Evolutionary conservation across 2,888 invertebrate species (phyloP).

Genomic region (Chrysolina oricalcia): DNA sequence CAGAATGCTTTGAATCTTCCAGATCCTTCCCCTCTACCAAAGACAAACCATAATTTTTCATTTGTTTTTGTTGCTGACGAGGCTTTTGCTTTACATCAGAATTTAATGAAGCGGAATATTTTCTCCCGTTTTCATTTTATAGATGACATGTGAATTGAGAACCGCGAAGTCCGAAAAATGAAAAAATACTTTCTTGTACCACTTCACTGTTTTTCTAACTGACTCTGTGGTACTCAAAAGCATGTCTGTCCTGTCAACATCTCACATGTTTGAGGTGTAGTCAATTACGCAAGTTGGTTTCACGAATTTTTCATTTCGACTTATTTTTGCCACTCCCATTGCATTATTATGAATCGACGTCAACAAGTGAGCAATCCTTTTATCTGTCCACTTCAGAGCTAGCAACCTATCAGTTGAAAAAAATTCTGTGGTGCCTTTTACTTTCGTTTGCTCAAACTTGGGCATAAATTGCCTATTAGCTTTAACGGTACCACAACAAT

Average conservation of each 20-base stretch:
- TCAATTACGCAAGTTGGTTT: background rate
- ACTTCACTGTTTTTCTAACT: too few species aligned
- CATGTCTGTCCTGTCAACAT: too few species aligned
- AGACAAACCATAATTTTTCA: too few species aligned
- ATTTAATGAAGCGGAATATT: conserved; percentile 15
- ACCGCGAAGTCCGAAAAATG: conserved; percentile 28
- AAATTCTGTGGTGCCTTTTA: too few species aligned
- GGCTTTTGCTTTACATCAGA: too few species aligned
- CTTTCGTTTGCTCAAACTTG: too few species aligned
- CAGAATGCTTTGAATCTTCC: too few species aligned
- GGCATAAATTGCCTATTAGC: background rate
- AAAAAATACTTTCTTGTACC: conserved; percentile 15
- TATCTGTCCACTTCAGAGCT: background rate
- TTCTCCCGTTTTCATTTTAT: background rate
- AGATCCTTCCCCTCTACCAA: too few species aligned
- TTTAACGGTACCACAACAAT: background rate
- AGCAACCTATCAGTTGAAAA: background rate
- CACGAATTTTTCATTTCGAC: background rate
- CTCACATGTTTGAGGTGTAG: background rate
- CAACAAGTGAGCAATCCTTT: background rate
- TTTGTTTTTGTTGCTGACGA: too few species aligned
- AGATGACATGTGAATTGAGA: conserved; percentile 3
- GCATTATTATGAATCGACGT: background rate
- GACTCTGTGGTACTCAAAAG: too few species aligned
- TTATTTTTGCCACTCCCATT: background rate